Base-by-base conservation (phyloP, 2,113 vertebrate genomes). In the Anhinga rufa region DNA sequence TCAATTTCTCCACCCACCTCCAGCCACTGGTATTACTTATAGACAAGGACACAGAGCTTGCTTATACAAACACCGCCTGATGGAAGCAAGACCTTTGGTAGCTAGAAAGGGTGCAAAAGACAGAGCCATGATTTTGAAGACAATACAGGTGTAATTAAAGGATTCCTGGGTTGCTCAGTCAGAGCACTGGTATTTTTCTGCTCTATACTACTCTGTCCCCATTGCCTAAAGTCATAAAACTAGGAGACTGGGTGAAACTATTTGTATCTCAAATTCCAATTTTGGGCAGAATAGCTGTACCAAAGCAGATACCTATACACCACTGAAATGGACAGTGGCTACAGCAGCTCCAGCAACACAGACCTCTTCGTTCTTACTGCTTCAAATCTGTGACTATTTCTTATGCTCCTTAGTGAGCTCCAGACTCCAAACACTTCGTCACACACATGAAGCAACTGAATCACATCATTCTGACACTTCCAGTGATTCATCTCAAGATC, bases 311-410 rank as follows among this genome's bases (percentile, higher is more conserved):
- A 9, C 10, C 28, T 77, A 40, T 29, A 36, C 31, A 62, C 14
- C 20, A 24, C 28, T 76, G 85, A 46, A 79, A 86, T 1, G 76
- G 62, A 46, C 70, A 90, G 55, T 8, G 36, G 80, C 22, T 80
- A 38, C 75, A 82, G 54, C 62, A 64, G 14, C 48, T 92, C 75
- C 62, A 79, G 6, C 44, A 54, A 28, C 57, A 17, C 31, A 32
- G 40, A 77, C 38, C 25, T 58, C 42, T 55, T 90, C 0, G 0
- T 71, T 71, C 79, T 52, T 5, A 1, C 26, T 51, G 0, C 71
- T 82, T 72, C 79, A 42, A 34, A 55, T 38, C 49, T 2, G 0
- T 36, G 34, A 57, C 7, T 44, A 55, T 70, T 88, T 66, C 82
- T 66, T 28, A 21, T 8, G 34, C 22, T 86, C 38, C 68, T 40